These are phyloP conservation scores for Odontomyia ornata DNA, from an alignment of 2,888 invertebrate genomes.

Conservation along the genomic window DNA sequence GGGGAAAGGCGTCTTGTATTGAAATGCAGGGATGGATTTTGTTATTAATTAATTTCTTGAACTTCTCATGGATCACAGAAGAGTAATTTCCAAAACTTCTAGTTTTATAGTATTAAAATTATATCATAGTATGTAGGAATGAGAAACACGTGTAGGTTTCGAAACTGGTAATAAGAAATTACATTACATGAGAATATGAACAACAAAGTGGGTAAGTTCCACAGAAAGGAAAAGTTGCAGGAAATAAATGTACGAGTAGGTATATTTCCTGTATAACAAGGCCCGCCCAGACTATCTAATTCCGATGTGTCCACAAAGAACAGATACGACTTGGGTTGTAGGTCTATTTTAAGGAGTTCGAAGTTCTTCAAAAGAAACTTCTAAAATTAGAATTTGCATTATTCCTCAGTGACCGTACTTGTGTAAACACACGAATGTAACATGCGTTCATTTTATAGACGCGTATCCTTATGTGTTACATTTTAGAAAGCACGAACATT, in stretches of 20 bases:
- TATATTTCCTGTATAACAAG: constrained; percentile 5
- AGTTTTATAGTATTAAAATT: no score
- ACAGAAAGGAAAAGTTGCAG: no score
- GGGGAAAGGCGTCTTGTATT: background rate
- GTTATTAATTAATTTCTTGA: no score
- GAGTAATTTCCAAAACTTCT: no score
- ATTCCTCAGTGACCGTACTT: background rate
- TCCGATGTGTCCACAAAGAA: background rate
- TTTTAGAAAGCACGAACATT: constrained; percentile 22
- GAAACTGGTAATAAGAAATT: no score
- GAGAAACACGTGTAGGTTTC: no score
- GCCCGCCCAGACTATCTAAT: constrained; percentile 33
- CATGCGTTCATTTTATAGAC: background rate
- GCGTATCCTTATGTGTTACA: background rate
- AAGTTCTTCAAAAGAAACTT: constrained; percentile 31
- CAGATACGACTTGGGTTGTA: background rate
- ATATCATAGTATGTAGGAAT: no score
- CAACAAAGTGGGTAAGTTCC: no score
- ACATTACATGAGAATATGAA: no score
- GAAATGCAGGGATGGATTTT: no score
- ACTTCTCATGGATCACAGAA: no score
- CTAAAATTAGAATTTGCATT: constrained; percentile 26
- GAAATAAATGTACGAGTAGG: background rate
- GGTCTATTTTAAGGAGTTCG: constrained; percentile 27
- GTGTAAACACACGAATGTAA: background rate